Percentiles rank a stretch among this genome's conserved stretches.
These are phyloP conservation scores for Pungitius pungitius DNA, from an alignment of 2,113 vertebrate genomes.

Conservation along the genomic window DNA sequence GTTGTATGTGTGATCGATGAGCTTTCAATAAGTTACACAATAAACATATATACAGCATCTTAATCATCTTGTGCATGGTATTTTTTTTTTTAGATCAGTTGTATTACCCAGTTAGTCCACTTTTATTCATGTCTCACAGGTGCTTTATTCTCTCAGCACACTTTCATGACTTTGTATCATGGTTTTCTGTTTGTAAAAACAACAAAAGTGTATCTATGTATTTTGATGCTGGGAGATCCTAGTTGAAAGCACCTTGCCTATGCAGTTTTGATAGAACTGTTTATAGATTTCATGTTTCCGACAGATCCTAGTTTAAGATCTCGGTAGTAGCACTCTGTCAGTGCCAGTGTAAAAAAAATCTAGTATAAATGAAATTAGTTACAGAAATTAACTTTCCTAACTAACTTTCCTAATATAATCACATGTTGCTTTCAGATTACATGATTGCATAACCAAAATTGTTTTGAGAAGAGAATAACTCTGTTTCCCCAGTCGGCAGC, in stretches of 20 bases:
- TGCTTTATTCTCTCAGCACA: neutral
- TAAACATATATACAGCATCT: constrained; percentile 68
- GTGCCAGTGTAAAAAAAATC: neutral
- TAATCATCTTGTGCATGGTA: constrained; percentile 16
- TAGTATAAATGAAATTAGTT: neutral
- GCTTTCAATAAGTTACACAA: constrained; percentile 64
- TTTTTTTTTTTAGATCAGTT: constrained; percentile 12
- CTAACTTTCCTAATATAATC: neutral
- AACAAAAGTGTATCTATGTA: neutral
- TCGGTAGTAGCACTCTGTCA: neutral
- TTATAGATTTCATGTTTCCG: neutral
- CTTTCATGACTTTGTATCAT: neutral
- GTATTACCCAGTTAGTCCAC: neutral
- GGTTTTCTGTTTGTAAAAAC: neutral
- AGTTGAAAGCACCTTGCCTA: neutral
- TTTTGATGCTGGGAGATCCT: neutral
- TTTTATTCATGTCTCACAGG: neutral
- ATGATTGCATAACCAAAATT: neutral
- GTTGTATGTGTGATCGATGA: constrained; percentile 65
- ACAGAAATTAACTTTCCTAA: neutral
- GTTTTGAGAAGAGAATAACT: neutral
- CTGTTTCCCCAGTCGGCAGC: neutral
- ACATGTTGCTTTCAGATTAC: neutral
- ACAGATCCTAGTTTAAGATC: neutral
- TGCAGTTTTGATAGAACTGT: neutral